Evolutionary conservation across 2,113 vertebrate genomes (phyloP).

Genomic region (Thinocorus orbignyianus): DNA sequence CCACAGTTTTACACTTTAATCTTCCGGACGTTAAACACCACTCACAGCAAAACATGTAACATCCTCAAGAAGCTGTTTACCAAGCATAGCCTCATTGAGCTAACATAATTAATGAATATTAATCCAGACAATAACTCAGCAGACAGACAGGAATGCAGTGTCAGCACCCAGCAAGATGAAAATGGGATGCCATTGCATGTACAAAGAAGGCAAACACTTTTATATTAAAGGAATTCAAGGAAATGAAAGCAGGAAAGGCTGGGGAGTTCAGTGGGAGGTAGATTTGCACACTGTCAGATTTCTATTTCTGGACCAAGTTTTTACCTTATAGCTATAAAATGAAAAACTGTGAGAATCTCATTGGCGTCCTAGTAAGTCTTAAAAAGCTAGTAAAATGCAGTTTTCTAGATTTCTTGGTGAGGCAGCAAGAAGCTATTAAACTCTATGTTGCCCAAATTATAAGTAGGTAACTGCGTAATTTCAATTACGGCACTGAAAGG

Average conservation of each 20-base stretch:
- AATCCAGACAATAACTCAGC: conserved; percentile 45
- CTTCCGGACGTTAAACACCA: neutral
- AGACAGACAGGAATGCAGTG: conserved; percentile 5
- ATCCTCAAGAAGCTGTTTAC: conserved; percentile 38
- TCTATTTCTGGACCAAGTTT: neutral
- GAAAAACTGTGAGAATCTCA: neutral
- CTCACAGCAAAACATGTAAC: neutral
- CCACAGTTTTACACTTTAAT: neutral
- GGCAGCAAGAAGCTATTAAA: neutral
- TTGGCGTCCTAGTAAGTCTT: neutral
- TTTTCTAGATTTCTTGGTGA: neutral
- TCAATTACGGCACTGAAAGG: neutral
- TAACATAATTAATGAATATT: conserved; percentile 41
- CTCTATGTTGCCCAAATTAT: neutral
- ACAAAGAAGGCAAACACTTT: neutral
- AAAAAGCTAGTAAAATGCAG: neutral
- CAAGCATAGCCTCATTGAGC: neutral
- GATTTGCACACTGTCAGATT: neutral
- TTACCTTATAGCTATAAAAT: neutral
- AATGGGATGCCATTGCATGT: neutral
- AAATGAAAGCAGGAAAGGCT: neutral
- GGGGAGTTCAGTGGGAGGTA: neutral
- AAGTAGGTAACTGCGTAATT: neutral
- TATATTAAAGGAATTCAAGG: neutral
- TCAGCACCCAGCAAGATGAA: conserved; percentile 35